Evolutionary conservation across 1,140 invertebrate genomes (phyloP), one percentile per base, ranked within the genome.

Genomic region (Pectinophora gossypiella): DNA sequence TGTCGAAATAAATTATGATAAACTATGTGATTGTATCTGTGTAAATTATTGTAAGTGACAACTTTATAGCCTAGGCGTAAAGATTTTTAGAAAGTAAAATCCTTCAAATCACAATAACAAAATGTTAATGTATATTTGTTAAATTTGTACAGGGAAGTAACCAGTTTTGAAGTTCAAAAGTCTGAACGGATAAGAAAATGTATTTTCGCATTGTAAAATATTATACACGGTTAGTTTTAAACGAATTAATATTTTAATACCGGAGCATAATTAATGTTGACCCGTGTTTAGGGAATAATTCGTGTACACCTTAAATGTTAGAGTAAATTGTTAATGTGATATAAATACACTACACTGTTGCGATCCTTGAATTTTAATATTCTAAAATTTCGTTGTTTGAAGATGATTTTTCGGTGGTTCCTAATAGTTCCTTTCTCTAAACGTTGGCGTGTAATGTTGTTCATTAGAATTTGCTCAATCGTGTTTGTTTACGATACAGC

Each of bases 21-120:
- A 62, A 54, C 32, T 52, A 36, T 61, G 59, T 61, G 58, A 59
- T 61, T 58, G 54, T 63, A 61, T 59, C 23, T 59, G 38, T 64
- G 43, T 38, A 60, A 53, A 49, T 22, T 47, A 54, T 53, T 54
- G 44, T 63, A 58, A 53, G 44, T 40, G 51, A 56, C 45, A 63
- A 47, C 19, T 56, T 58, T 59, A 20, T 51, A 65, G 45, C 32
- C 51, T 61, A 59, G 42, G 19, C 50, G 48, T 21, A 20, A 47
- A 43, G 19, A 35, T 57, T 54, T 48, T 59, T 57, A 68, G 50
- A 49, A 42, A 18, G 38, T 48, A 62, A 54, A 61, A 58, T 62
- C 56, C 81, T 85, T 85, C 83, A 85, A 81, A 79, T 86, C 83
- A 86, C 83, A 85, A 49, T 86, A 85, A 86, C 81, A 84, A 83